These are phyloP conservation scores for Campylomormyrus numenius DNA, from an alignment of 2,113 vertebrate genomes.

Conservation along the genomic window DNA sequence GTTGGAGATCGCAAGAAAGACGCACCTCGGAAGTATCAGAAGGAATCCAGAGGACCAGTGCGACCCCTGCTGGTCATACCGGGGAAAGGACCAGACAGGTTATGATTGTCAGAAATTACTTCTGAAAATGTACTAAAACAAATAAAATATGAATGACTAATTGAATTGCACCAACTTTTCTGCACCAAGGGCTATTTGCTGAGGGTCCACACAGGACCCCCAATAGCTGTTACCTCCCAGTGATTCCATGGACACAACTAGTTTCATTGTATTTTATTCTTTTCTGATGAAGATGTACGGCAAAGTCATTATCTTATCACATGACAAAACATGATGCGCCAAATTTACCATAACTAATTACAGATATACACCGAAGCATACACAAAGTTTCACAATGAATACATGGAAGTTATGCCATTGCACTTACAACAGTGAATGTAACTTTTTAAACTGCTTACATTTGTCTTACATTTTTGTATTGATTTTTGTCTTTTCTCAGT, in stretches of 20 bases:
- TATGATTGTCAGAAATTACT: not conserved
- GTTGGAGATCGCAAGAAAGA: not conserved
- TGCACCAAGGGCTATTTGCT: not conserved
- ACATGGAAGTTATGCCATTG: constrained; percentile 82
- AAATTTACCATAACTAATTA: constrained; percentile 90
- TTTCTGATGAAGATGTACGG: constrained; percentile 86
- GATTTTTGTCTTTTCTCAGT: not conserved
- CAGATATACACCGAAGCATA: constrained; percentile 86
- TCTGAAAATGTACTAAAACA: not conserved
- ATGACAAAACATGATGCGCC: constrained; percentile 86
- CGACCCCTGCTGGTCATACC: not conserved
- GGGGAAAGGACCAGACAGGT: not conserved
- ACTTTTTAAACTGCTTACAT: constrained; percentile 23
- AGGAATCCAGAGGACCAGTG: not conserved
- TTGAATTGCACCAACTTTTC: not conserved
- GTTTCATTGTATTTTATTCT: constrained; percentile 28
- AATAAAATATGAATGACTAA: not conserved
- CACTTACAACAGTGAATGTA: constrained; percentile 81
- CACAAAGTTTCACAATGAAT: constrained; percentile 86
- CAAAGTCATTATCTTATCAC: constrained; percentile 83
- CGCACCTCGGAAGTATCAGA: not conserved
- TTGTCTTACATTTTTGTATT: not conserved
- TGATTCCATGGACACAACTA: not conserved
- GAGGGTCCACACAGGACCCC: not conserved
- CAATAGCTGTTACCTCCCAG: not conserved